Conservation (phyloP, 2,888 invertebrate genomes). For the Drosophila melanosoma region DNA sequence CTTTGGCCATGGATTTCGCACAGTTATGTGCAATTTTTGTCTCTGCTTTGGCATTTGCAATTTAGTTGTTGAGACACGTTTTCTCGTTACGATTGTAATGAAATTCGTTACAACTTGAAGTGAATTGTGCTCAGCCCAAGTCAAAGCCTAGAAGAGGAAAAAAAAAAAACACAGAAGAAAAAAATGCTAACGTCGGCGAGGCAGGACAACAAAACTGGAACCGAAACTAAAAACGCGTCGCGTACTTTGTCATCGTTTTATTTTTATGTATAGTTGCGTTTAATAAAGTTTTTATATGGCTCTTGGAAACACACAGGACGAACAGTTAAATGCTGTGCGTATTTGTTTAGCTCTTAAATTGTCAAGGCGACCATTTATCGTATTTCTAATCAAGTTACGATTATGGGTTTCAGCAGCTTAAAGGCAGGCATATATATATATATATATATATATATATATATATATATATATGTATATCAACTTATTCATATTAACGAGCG, state of each 20-base stretch:
- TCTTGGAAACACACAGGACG: constrained; percentile 1
- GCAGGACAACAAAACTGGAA: constrained; percentile 51
- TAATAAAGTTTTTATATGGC: constrained; percentile 76
- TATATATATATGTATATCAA: neutral
- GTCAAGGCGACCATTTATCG: constrained; percentile 25
- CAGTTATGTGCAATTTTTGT: constrained; percentile 60
- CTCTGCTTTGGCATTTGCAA: constrained; percentile 64
- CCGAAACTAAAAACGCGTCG: constrained; percentile 48
- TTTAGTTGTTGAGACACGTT: constrained; percentile 79
- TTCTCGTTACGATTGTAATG: constrained; percentile 80
- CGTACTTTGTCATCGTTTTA: constrained; percentile 79
- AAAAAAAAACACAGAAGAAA: constrained; percentile 4
- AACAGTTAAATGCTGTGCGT: constrained; percentile 4
- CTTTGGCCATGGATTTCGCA: constrained; percentile 36
- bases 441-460: too few relatives aligned
- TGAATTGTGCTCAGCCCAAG: constrained; percentile 62
- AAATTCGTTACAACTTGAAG: constrained; percentile 77
- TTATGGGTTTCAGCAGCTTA: constrained; percentile 56
- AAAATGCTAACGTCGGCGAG: constrained; percentile 48
- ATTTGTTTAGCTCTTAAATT: constrained; percentile 25
- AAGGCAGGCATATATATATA: constrained; percentile 44
- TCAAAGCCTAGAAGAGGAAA: neutral
- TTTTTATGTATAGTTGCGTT: constrained; percentile 80
- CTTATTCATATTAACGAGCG: constrained; percentile 73
- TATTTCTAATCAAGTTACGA: constrained; percentile 76